Percentiles rank a stretch among this genome's conserved stretches.
phyloP scores from a whole-genome alignment of 2,888 invertebrate species.

The Drosophila buzzatii region DNA sequence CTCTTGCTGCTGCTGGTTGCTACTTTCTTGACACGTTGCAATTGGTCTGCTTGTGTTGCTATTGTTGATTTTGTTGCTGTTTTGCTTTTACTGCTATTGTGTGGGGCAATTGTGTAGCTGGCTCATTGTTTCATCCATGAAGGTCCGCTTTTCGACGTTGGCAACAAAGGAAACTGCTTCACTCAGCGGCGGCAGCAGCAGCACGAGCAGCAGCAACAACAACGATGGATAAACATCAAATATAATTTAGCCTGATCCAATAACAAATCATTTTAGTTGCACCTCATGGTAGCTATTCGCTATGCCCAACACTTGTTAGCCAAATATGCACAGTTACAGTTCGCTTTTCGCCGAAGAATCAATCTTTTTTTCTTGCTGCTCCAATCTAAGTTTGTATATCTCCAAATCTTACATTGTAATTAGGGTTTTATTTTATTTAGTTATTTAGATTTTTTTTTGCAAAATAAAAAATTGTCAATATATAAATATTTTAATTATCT shows the following conservation, averaged over 20 bases:
- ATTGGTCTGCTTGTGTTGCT: conserved; percentile 11
- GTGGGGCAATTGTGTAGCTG: conserved; percentile 38
- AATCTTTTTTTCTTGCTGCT: background rate
- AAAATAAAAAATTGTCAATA: too few species aligned
- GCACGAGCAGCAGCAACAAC: conserved; percentile 14
- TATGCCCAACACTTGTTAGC: conserved; percentile 10
- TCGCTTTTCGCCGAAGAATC: background rate
- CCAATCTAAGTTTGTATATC: background rate
- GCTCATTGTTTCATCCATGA: conserved; percentile 36
- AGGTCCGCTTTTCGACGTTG: conserved; percentile 27
- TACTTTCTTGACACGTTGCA: conserved; percentile 42
- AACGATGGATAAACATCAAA: conserved; percentile 55
- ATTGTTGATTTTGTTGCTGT: conserved; percentile 2
- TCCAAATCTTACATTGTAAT: background rate
- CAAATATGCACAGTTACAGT: background rate
- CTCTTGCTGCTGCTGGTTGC: background rate
- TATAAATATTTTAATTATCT: too few species aligned
- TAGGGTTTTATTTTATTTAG: too few species aligned
- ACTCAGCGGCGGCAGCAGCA: conserved; percentile 17
- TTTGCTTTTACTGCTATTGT: conserved; percentile 25
- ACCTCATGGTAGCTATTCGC: conserved; percentile 10
- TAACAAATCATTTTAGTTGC: conserved; percentile 20
- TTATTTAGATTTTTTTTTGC: too few species aligned
- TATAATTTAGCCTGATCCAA: conserved; percentile 33
- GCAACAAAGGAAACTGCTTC: conserved; percentile 32